Evolutionary conservation across 2,888 invertebrate species (phyloP), one percentile per base, ranked within the genome.

Genomic region (Lepetodrilus schrolli): DNA sequence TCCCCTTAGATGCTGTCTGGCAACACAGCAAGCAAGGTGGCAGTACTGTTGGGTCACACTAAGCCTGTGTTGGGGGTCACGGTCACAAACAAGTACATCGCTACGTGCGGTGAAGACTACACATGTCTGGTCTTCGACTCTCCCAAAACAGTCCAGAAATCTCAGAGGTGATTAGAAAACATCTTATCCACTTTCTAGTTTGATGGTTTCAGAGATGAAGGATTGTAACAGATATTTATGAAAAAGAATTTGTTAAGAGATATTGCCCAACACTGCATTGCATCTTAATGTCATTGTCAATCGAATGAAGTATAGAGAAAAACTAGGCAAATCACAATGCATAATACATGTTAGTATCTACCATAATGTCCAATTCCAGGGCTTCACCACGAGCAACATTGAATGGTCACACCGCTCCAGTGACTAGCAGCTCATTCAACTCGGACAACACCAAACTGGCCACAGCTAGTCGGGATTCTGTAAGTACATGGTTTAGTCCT

Each of bases 381-480:
- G 36, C 51, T 4, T 43, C 58, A 5, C 77, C 80, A 5, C 2
- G 50, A 8, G 49, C 38, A 1, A 47, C 38, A 7, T 65, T 79
- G 30, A 68, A 30, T 21, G 74, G 80, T 7, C 89, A 89, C 68
- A 77, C 77, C 17, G 88, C 82, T 4, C 85, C 89, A 8, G 86
- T 90, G 1, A 88, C 87, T n/a, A 82, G 85, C 72, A 85, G 87
- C 74, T 77, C 86, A 4, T 87, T 90, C 74, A 87, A 83, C 75
- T 70, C 78, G 10, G 82, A 83, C 71, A 86, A 80, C 13, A 79
- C 82, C 7, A 80, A 79, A 73, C 74, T 90, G 38, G 90, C 85
- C 10, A 88, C 90, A 47, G 87, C 85, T 10, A 87, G 89, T 73
- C 80, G 89, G 72, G 90, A 90, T 79, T 83, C 79, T 80, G 89